Evolutionary conservation across 2,113 vertebrate genomes (phyloP).

Genomic region (Sitta europaea): DNA sequence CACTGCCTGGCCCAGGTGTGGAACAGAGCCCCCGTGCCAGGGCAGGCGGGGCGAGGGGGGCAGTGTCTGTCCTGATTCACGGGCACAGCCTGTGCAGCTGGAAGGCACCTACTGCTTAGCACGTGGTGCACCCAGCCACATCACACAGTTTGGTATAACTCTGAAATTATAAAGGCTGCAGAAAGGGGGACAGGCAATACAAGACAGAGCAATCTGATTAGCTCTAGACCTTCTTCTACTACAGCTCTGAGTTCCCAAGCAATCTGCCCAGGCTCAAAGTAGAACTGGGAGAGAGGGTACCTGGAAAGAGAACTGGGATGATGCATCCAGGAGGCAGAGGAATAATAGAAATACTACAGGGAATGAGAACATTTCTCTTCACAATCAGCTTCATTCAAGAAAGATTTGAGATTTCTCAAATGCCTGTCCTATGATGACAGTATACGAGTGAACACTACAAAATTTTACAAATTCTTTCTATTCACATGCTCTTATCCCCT

Average conservation of each 20-base stretch:
- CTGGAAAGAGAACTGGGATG: neutral
- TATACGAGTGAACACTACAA: fast-evolving
- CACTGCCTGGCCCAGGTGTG: neutral
- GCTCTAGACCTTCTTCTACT: neutral
- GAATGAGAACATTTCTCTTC: neutral
- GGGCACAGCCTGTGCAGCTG: neutral
- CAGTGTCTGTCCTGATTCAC: neutral
- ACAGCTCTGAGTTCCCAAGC: neutral
- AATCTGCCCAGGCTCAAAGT: neutral
- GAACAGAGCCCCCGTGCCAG: neutral
- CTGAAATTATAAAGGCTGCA: neutral
- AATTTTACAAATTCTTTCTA: neutral
- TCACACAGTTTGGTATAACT: neutral
- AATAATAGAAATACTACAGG: neutral
- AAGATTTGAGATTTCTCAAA: neutral
- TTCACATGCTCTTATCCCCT: neutral
- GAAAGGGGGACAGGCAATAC: neutral
- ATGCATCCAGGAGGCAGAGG: neutral
- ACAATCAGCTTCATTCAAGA: neutral
- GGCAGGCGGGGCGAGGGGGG: neutral
- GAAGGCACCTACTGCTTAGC: neutral
- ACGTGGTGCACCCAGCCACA: neutral
- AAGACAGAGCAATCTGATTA: neutral
- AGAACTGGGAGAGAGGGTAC: neutral
- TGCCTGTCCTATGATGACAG: neutral